Base-by-base conservation (phyloP, 2,113 vertebrate genomes). In the Phycodurus eques region DNA sequence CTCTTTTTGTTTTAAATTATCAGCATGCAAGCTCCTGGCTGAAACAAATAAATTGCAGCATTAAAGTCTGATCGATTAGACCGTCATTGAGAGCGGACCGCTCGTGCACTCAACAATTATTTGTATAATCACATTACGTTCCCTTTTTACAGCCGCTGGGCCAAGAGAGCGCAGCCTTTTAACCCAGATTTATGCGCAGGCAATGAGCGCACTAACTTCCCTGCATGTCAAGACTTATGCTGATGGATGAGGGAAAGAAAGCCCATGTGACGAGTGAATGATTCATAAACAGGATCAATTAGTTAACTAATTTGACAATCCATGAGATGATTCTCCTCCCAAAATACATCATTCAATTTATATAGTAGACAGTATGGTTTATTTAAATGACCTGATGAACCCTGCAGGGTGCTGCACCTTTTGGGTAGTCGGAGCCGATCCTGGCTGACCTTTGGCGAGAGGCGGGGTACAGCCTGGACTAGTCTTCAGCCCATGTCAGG, bases 201-300 rank as follows among this genome's bases (percentile, higher is more conserved):
- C 68, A 33, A 80, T 67, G 73, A 73, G 75, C 33, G 73, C 51
- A 61, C 66, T 69, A 56, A 46, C 17, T 22, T 22, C 72, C 9
- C 31, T 63, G 43, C 44, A 43, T 43, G 62, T n/a, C 62, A 22
- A 22, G 19, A 43, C 39, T 9, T 22, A n/a, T 20, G 19, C 39
- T 44, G 62, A 64, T 64, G 42, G 20, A 65, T 42, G 43, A 20
- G 62, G 19, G 33, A 64, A 54, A 35, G 43, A 77, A 31, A 39
- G 27, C 8, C 43, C 68, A 68, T 72, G 74, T 53, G 22, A 67
- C 71, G 46, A 57, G 62, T 86, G 73, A 86, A 87, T 76, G 71
- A 83, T 85, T 85, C 69, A 85, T 82, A 66, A 84, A 70, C 51
- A 73, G 70, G 74, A 84, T 80, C 77, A 79, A 87, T 83, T 84